Evolutionary conservation across 2,797 vertebrate species (phyloP).

Genomic region (Meda fulgida): DNA sequence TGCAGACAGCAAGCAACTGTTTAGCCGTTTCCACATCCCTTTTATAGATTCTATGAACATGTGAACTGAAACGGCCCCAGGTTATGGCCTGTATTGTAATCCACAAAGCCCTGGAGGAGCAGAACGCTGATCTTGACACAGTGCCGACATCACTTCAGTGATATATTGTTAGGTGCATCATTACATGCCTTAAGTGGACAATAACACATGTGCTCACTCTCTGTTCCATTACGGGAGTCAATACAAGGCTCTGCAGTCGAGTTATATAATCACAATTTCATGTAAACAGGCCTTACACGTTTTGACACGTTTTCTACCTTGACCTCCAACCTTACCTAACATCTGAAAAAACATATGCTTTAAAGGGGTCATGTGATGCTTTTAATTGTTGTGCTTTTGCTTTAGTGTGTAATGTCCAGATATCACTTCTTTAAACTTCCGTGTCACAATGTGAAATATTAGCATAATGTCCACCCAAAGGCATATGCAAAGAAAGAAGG

Average conservation of each 20-base stretch:
- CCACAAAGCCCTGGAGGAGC: not conserved
- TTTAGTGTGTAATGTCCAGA: too few species aligned
- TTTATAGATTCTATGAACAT: not conserved
- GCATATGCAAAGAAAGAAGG: too few species aligned
- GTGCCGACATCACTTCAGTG: not conserved
- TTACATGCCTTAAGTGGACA: slow-evolving; percentile 7
- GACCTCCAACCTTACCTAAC: not conserved
- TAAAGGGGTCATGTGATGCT: too few species aligned
- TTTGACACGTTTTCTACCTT: not conserved
- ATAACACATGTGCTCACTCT: not conserved
- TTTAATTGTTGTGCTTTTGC: too few species aligned
- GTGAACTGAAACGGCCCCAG: not conserved
- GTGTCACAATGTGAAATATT: too few species aligned
- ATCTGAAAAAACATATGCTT: not conserved
- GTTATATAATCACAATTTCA: not conserved
- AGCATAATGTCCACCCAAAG: too few species aligned
- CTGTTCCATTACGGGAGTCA: not conserved
- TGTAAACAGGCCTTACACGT: not conserved
- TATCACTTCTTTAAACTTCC: too few species aligned
- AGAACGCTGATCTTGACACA: not conserved
- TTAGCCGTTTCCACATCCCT: slow-evolving; percentile 2
- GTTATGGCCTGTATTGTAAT: slow-evolving; percentile 8
- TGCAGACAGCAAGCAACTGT: not conserved
- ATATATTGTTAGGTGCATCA: slow-evolving; percentile 4
- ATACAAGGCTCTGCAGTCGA: not conserved